These are phyloP conservation scores for Meteorus sp. DNA, from an alignment of 1,140 invertebrate species.

Conservation along the genomic window DNA sequence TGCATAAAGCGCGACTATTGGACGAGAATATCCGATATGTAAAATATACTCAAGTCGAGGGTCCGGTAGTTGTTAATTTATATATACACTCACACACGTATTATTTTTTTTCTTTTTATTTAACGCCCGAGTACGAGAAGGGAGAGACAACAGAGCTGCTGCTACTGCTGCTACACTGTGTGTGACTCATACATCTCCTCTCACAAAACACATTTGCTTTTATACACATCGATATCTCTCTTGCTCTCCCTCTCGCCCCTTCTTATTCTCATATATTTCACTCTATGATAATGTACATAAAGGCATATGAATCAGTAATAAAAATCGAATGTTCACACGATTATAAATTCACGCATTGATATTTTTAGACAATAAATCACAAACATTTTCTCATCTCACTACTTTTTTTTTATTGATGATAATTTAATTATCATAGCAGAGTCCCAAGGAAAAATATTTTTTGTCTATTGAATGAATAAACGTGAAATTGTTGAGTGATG, in stretches of 20 bases:
- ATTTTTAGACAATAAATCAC: not conserved
- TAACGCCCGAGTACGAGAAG: not conserved
- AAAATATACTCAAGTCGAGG: not conserved
- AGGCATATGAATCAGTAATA: slow-evolving; percentile 20
- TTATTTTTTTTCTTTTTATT: not conserved
- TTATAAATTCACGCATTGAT: slow-evolving; percentile 13
- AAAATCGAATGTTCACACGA: slow-evolving; percentile 15
- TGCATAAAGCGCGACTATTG: slow-evolving; percentile 30
- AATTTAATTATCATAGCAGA: not conserved
- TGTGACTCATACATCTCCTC: too few species aligned
- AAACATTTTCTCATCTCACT: not conserved
- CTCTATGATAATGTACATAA: too few species aligned
- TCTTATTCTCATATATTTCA: too few species aligned
- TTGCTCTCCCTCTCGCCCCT: too few species aligned
- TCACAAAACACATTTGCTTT: too few species aligned
- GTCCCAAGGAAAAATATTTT: too few species aligned
- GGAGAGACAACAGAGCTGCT: not conserved
- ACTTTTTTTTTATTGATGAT: not conserved
- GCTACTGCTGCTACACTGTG: not conserved
- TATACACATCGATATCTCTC: too few species aligned
- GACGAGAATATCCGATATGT: slow-evolving; percentile 1
- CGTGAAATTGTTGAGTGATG: slow-evolving; percentile 30
- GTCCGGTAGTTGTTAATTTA: slow-evolving; percentile 28
- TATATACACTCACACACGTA: too few species aligned
- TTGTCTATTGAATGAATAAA: slow-evolving; percentile 21